These are phyloP conservation scores for Seriola dumerili DNA, from an alignment of 2,113 vertebrate species.

Conservation along the genomic window DNA sequence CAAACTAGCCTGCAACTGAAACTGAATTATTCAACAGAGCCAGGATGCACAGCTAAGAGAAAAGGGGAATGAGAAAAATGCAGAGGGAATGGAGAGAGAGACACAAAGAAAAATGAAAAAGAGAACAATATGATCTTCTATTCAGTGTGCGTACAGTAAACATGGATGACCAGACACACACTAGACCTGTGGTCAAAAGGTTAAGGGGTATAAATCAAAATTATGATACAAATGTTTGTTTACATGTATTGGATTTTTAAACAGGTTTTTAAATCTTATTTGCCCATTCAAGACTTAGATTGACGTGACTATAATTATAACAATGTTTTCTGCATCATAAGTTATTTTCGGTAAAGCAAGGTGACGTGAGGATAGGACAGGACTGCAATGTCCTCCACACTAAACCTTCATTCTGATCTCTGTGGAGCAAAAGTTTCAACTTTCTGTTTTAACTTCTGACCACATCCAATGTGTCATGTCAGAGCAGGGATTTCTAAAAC, in stretches of 20 bases:
- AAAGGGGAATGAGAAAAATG: slow-evolving; percentile 55
- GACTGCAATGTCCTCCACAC: too few relatives aligned
- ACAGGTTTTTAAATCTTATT: not conserved
- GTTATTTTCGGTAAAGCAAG: not conserved
- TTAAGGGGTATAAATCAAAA: not conserved
- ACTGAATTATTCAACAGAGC: slow-evolving; percentile 76
- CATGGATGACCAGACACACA: not conserved
- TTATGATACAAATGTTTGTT: not conserved
- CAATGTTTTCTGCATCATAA: not conserved
- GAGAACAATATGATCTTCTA: not conserved
- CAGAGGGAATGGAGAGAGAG: slow-evolving; percentile 12
- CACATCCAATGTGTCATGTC: not conserved
- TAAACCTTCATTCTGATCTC: not conserved
- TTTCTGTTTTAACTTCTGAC: not conserved
- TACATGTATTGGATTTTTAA: not conserved
- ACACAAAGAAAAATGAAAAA: slow-evolving; percentile 7
- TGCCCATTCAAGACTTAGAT: not conserved
- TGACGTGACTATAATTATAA: not conserved
- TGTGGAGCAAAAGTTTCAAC: not conserved
- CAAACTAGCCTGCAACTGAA: slow-evolving; percentile 64
- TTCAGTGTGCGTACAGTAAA: not conserved
- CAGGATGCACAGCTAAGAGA: slow-evolving; percentile 65
- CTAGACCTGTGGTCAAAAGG: not conserved
- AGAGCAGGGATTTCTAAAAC: not conserved
- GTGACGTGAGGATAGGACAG: not conserved